phyloP scores from a whole-genome alignment of 2,113 vertebrate genomes.

The Semnornis frantzii region DNA sequence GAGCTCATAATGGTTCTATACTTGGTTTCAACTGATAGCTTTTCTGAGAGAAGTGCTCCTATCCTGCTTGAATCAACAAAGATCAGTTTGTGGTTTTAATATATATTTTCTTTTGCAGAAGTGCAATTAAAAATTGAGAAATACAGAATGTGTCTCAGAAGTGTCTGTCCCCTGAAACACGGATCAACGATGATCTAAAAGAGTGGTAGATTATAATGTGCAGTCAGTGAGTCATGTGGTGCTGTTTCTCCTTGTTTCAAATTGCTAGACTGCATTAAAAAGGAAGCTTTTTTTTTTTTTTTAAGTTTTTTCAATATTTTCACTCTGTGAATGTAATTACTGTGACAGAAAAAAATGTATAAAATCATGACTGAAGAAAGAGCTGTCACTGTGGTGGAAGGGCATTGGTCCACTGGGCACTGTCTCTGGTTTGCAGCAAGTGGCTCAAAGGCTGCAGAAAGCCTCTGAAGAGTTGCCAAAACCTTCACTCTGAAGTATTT shows the following conservation, averaged over 20 bases:
- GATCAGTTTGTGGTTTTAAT: background rate
- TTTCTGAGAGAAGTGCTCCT: background rate
- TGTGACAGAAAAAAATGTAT: background rate
- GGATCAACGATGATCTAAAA: background rate
- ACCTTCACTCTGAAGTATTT: background rate
- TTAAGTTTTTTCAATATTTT: background rate
- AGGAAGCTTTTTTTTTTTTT: background rate
- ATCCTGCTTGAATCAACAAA: background rate
- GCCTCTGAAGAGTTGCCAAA: background rate
- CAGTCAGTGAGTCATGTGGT: background rate
- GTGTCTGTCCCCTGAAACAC: background rate
- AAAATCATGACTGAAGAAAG: background rate
- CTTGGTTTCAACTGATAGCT: background rate
- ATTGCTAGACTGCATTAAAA: conserved; percentile 23
- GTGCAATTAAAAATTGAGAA: background rate
- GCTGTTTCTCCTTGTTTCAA: background rate
- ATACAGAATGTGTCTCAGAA: background rate
- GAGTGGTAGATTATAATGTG: background rate
- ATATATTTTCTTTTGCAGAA: background rate
- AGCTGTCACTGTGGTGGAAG: background rate
- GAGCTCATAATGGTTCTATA: background rate
- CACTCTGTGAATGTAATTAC: background rate
- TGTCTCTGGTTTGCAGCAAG: background rate
- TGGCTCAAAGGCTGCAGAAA: background rate
- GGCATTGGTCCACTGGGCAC: background rate